Conservation (phyloP, 2,888 invertebrate genomes). For the Caenorhabditis sp. region DNA sequence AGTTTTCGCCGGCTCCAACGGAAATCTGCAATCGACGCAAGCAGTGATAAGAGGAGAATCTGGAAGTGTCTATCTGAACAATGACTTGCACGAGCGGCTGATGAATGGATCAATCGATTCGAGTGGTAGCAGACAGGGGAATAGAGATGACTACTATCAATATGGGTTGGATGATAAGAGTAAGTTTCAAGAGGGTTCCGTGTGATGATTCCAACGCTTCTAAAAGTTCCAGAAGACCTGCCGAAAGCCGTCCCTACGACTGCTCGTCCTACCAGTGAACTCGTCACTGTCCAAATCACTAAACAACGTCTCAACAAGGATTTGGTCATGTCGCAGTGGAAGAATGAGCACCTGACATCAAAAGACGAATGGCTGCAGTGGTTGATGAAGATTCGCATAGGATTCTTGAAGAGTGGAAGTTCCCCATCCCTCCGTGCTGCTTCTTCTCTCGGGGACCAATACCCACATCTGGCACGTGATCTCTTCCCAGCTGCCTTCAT, state of each 20-base stretch:
- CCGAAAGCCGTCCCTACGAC: slow-evolving; percentile 28
- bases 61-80: slow-evolving; percentile 3
- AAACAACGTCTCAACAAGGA: slow-evolving; percentile 70
- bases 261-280: slow-evolving; percentile 47
- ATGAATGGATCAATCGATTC: slow-evolving; percentile 56
- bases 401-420: slow-evolving; percentile 92
- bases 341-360: slow-evolving; percentile 62
- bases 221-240: slow-evolving; percentile 33
- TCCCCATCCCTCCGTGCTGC: slow-evolving; percentile 96
- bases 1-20: slow-evolving; percentile 39
- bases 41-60: slow-evolving; percentile 8
- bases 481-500: slow-evolving; percentile 99
- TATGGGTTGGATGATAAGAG: slow-evolving; percentile 45
- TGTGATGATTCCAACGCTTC: not conserved
- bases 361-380: slow-evolving; percentile 98
- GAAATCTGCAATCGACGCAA: slow-evolving; percentile 32
- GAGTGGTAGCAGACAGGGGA: slow-evolving; percentile 1
- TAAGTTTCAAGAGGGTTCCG: slow-evolving; percentile 16
- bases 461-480: slow-evolving; percentile 94
- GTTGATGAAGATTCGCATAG: slow-evolving; percentile 93
- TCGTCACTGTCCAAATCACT: slow-evolving; percentile 38
- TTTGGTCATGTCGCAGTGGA: slow-evolving; percentile 48
- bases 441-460: slow-evolving; percentile 93
- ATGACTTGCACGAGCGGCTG: slow-evolving; percentile 42
- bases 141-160: slow-evolving; percentile 25